Evolutionary conservation across 2,113 vertebrate species (phyloP), one percentile per base, ranked within the genome.

Genomic region (Carassius gibelio): DNA sequence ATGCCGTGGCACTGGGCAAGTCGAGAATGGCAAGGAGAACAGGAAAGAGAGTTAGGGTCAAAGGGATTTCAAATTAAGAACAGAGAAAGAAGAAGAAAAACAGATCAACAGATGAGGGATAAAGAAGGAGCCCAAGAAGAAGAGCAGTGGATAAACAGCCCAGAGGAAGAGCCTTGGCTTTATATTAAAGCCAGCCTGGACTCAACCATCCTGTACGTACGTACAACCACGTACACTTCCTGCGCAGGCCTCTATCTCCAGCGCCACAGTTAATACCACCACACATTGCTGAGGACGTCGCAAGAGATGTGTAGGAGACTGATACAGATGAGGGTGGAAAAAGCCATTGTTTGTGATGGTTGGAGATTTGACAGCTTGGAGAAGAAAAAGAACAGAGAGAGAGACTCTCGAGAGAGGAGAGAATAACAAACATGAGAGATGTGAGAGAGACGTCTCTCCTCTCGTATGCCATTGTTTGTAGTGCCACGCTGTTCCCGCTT

Each of bases 351-450:
- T 75, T 75, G 34, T 30, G 11, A 75, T 72, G 55, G 71, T 45
- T 59, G n/a, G 42, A 84, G 79, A 81, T 81, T 30, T 52, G 79
- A 81, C 61, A 50, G 23, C 34, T 42, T 15, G 76, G 61, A 81
- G n/a, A 30, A 66, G 78, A 66, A 48, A 66, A 30, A 48, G 78
- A 13, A 23, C 50, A 57, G 57, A 26, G 68, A 19, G 81, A 83
- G 45, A 82, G 68, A 59, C 50, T 64, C 38, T 30, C 13, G 62
- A 26, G 59, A 68, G 80, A 69, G 62, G 34, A 82, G 38, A 82
- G 42, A 82, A 50, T 74, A 42, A 80, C 11, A 80, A 64, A 61
- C 0, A 2, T n/a, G 5, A 26, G 78, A 26, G 36, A 64, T 1
- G n/a, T 79, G 79, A 81, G 26, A 26, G 26, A 26, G 26, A 81